Percentiles rank a stretch among this genome's conserved stretches.
Conservation (phyloP, 2,797 vertebrate genomes). For the Semaprochilodus insignis region DNA sequence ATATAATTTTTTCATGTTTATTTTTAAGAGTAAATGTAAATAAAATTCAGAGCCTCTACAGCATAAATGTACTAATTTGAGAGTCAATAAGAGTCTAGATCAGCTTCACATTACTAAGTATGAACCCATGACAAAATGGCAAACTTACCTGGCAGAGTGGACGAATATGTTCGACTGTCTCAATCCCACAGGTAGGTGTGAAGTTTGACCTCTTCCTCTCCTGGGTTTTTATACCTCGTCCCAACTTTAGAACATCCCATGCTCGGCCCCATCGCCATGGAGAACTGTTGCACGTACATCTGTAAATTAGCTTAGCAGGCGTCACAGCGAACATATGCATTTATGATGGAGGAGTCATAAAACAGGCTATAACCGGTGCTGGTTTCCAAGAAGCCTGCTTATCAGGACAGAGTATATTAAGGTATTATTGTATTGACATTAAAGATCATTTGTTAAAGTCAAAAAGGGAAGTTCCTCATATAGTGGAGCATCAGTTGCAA, state of each 20-base stretch:
- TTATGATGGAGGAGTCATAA: slow-evolving; percentile 29
- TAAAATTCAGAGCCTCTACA: background rate
- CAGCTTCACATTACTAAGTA: background rate
- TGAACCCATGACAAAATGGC: background rate
- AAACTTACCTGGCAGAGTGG: slow-evolving; percentile 9
- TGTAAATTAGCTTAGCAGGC: slow-evolving; percentile 3
- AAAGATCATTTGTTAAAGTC: background rate
- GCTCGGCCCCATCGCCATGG: background rate
- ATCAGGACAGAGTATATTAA: background rate
- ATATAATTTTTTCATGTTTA: too few relatives aligned
- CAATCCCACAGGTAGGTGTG: background rate
- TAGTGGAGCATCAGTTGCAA: background rate
- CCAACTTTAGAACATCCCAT: slow-evolving; percentile 1
- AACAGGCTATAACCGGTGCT: slow-evolving; percentile 9
- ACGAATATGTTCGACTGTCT: background rate
- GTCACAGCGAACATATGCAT: background rate
- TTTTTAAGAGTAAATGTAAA: too few relatives aligned
- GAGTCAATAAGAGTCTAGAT: background rate
- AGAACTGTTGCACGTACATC: background rate
- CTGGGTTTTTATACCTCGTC: slow-evolving; percentile 11
- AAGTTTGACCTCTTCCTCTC: background rate
- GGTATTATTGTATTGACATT: background rate
- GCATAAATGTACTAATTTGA: background rate
- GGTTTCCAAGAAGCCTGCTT: background rate
- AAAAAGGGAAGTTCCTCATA: background rate